These are phyloP conservation scores for Hepsetus odoe DNA, from an alignment of 2,113 vertebrate species.

Conservation along the genomic window DNA sequence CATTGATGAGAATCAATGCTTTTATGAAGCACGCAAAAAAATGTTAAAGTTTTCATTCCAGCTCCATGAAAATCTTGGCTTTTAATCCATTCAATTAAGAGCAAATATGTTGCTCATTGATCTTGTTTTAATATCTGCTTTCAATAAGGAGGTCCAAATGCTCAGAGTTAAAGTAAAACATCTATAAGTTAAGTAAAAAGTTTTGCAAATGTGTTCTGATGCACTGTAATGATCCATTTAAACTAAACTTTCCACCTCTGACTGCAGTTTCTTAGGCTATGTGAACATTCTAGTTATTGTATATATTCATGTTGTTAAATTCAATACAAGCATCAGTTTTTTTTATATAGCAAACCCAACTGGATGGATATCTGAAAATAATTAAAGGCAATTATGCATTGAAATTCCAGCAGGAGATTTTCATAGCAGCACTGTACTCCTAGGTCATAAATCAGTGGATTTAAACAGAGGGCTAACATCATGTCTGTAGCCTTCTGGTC, in stretches of 20 bases:
- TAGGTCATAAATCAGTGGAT: constrained; percentile 54
- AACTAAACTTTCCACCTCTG: not conserved
- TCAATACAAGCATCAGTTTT: constrained; percentile 6
- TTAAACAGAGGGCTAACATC: constrained; percentile 27
- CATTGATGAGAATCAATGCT: no score
- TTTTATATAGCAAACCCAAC: not conserved
- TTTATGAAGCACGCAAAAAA: no score
- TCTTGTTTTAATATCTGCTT: no score
- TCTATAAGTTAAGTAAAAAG: not conserved
- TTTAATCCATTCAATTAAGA: no score
- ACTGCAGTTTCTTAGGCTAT: not conserved
- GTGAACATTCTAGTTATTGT: not conserved
- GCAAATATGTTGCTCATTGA: not conserved
- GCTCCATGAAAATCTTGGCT: no score
- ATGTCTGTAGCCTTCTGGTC: constrained; percentile 24
- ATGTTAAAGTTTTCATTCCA: no score
- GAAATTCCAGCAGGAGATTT: constrained; percentile 57
- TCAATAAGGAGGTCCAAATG: no score
- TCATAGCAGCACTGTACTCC: constrained; percentile 54
- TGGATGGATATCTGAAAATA: constrained; percentile 26
- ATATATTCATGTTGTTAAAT: constrained; percentile 5
- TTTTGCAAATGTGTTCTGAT: no score
- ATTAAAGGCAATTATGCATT: constrained; percentile 49
- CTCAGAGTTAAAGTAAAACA: not conserved
- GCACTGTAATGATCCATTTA: no score